Evolutionary conservation across 2,888 invertebrate genomes (phyloP).

Genomic region (Gibbula magus): DNA sequence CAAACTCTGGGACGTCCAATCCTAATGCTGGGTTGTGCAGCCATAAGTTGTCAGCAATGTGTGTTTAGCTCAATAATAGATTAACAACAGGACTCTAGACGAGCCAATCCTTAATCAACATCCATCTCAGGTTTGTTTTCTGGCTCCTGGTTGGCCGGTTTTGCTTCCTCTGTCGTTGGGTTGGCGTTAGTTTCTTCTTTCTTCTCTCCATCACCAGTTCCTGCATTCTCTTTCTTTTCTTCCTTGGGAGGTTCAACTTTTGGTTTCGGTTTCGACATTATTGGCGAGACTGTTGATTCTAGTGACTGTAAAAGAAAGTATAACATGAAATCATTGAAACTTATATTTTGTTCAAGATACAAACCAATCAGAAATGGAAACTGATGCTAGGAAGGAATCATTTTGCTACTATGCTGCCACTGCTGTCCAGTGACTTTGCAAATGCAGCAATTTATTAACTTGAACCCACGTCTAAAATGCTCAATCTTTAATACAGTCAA

Average conservation of each 20-base stretch:
- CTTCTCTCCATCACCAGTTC: conserved; percentile 34
- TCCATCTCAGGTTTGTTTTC: conserved; percentile 61
- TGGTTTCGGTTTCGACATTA: conserved; percentile 93
- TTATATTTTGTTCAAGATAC: too few relatives aligned
- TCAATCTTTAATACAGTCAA: too few relatives aligned
- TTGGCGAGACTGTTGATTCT: conserved; percentile 80
- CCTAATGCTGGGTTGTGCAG: too few relatives aligned
- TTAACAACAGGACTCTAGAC: not conserved
- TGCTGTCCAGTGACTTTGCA: too few relatives aligned
- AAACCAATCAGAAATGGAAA: too few relatives aligned
- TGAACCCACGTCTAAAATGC: too few relatives aligned
- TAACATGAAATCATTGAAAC: conserved; percentile 5
- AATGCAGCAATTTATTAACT: too few relatives aligned
- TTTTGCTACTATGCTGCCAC: too few relatives aligned
- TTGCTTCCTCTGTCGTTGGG: conserved; percentile 26
- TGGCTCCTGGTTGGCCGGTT: not conserved
- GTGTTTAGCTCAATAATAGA: not conserved
- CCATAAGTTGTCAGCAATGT: too few relatives aligned
- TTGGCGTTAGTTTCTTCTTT: conserved; percentile 38
- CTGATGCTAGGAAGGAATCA: too few relatives aligned
- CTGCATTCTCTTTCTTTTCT: conserved; percentile 61
- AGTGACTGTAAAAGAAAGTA: conserved; percentile 75
- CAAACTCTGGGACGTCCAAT: too few relatives aligned
- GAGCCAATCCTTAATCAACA: conserved; percentile 59
- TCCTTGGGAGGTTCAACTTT: conserved; percentile 84